phyloP scores from a whole-genome alignment of 2,888 invertebrate species.

The Agrotis clavis region DNA sequence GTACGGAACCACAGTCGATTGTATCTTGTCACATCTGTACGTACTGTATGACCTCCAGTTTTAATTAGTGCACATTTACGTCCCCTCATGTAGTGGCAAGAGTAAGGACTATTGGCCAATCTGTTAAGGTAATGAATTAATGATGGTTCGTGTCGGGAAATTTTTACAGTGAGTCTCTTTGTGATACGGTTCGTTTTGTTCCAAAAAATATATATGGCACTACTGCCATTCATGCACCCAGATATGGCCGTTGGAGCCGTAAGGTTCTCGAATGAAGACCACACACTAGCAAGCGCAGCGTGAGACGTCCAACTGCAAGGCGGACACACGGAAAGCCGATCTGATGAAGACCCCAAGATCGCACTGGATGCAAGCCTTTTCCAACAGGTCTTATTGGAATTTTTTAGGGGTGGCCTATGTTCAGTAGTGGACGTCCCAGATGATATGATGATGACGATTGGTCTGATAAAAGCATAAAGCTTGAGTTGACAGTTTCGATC shows the following conservation, averaged over 20 bases:
- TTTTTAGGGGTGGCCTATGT: no score
- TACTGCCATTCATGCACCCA: no score
- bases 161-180: constrained; percentile 20
- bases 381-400: no score
- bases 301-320: no score
- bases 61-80: constrained; percentile 72
- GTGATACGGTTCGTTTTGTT: not conserved
- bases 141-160: constrained; percentile 38
- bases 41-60: constrained; percentile 72
- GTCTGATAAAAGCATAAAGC: not conserved
- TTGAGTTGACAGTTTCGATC: not conserved
- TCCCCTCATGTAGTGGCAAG: constrained; percentile 44
- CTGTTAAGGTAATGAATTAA: constrained; percentile 59
- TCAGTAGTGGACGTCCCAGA: no score
- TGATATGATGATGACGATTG: no score
- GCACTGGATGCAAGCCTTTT: no score
- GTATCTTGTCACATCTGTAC: constrained; percentile 82
- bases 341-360: no score
- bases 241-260: no score
- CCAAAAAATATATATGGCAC: not conserved
- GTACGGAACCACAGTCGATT: constrained; percentile 77
- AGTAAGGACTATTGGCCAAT: constrained; percentile 47
- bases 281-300: no score
- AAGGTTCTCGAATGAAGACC: no score
- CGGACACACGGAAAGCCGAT: no score